A percentile compares a stretch with the other conserved stretches of the same genome.
These are phyloP conservation scores for Ptilodon capucinus DNA, from an alignment of 2,888 invertebrate genomes.

Conservation along the genomic window DNA sequence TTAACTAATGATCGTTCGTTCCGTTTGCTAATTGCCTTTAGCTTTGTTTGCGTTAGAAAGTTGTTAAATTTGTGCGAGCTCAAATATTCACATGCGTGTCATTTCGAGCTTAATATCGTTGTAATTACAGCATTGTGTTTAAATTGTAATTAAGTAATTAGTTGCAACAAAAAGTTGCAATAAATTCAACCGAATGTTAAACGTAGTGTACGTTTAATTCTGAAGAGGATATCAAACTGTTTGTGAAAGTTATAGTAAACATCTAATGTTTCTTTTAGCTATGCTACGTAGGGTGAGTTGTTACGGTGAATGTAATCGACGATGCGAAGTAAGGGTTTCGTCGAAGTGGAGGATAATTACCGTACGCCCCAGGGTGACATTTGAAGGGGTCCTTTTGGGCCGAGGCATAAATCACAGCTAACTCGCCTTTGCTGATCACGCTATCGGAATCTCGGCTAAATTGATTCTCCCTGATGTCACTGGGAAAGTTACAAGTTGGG, in stretches of 20 bases:
- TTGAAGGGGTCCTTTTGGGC: slow-evolving; percentile 44
- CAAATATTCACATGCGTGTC: slow-evolving; percentile 25
- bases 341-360: slow-evolving; percentile 54
- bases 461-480: slow-evolving; percentile 23
- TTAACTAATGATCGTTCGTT: slow-evolving; percentile 33
- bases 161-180: slow-evolving; percentile 10
- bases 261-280: not conserved
- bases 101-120: slow-evolving; percentile 20
- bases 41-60: slow-evolving; percentile 43
- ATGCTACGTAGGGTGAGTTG: slow-evolving; percentile 43
- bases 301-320: slow-evolving; percentile 56
- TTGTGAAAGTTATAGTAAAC: not conserved
- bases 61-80: slow-evolving; percentile 24
- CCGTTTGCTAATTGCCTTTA: slow-evolving; percentile 29
- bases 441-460: slow-evolving; percentile 38
- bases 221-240: not conserved
- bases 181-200: too few species aligned
- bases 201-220: too few species aligned
- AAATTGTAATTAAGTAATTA: slow-evolving; percentile 20
- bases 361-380: slow-evolving; percentile 53
- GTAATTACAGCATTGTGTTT: slow-evolving; percentile 20
- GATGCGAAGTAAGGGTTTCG: slow-evolving; percentile 44
- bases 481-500: slow-evolving; percentile 18
- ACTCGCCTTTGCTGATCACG: slow-evolving; percentile 48
- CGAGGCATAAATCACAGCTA: slow-evolving; percentile 65